Base-by-base conservation (phyloP, 1,140 invertebrate species). In the Atta cephalotes region DNA sequence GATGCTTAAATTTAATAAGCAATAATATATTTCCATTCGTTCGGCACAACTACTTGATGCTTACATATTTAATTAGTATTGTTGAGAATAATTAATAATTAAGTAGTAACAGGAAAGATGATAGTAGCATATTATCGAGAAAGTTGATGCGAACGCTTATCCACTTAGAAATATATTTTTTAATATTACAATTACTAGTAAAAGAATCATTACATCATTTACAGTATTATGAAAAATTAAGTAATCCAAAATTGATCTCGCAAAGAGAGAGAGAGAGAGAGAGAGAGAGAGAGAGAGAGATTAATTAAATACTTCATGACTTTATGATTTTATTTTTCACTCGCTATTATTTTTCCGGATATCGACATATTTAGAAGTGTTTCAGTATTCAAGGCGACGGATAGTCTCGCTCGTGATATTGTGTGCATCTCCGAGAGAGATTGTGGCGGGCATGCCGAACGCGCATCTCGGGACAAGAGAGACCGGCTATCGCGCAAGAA, bases 401-500 rank as follows among this genome's bases (percentile, higher is more conserved):
- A 10, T 21, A 14, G 14, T 35, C 16, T 53, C 39, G 21, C 72
- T 60, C 51, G 80, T 10, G 25, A 2, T 72, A 70, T 71, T 53
- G 45, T n/a, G 66, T 60, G 12, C 68, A 72, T 74, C 78, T 80
- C 16, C 31, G 31, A 31, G 31, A 31, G 3, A 58, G 68, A 62
- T 82, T 35, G 56, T 14, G 51, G 12, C 18, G 63, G 10, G 51
- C 51, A 25, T 25, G 25, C 25, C 25, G 25, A 25, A 25, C 25
- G 25, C 25, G 25, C 25, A 9, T 70, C 63, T 79, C 49, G 35
- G 56, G 66, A 58, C 66, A 53, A 72, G 68, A 28, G 66, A 49
- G 68, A 45, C 79, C 45, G 53, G 66, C 56, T 60, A 82, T 82
- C 80, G 68, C 45, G 77, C 78, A 80, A 80, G 63, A 80, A 80